Conservation (phyloP, 2,113 vertebrate genomes). For the Fulmarus glacialis region DNA sequence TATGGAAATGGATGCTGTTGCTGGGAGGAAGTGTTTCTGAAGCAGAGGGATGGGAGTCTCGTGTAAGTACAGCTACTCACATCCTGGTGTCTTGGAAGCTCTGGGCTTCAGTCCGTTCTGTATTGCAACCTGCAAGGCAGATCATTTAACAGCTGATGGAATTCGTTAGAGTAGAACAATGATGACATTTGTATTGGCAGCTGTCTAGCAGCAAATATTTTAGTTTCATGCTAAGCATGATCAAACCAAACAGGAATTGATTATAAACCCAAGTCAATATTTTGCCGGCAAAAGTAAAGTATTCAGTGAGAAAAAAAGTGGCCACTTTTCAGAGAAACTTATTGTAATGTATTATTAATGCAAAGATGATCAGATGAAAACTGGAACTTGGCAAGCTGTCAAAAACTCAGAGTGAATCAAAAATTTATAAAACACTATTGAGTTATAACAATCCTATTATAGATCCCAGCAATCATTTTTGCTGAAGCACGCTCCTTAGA, state of each 20-base stretch:
- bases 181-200: slow-evolving; percentile 55
- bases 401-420: slow-evolving; percentile 78
- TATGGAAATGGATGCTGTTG: not conserved
- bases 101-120: not conserved
- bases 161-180: slow-evolving; percentile 55
- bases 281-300: slow-evolving; percentile 68
- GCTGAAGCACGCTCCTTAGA: slow-evolving; percentile 61
- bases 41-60: not conserved
- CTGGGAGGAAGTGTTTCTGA: not conserved
- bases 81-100: not conserved
- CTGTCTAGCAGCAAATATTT: slow-evolving; percentile 57
- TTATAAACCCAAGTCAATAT: slow-evolving; percentile 76
- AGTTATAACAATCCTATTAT: slow-evolving; percentile 81
- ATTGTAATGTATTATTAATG: slow-evolving; percentile 79
- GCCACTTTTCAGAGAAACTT: slow-evolving; percentile 68
- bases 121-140: slow-evolving; percentile 38
- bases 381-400: slow-evolving; percentile 78
- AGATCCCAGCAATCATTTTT: slow-evolving; percentile 77
- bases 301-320: slow-evolving; percentile 34
- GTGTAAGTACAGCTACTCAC: not conserved
- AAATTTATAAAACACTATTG: slow-evolving; percentile 82
- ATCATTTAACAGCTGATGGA: slow-evolving; percentile 63
- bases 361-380: slow-evolving; percentile 81
- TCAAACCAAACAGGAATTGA: slow-evolving; percentile 70
- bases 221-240: slow-evolving; percentile 61